Conservation (phyloP, 2,113 vertebrate genomes). For the Silurus glanis region DNA sequence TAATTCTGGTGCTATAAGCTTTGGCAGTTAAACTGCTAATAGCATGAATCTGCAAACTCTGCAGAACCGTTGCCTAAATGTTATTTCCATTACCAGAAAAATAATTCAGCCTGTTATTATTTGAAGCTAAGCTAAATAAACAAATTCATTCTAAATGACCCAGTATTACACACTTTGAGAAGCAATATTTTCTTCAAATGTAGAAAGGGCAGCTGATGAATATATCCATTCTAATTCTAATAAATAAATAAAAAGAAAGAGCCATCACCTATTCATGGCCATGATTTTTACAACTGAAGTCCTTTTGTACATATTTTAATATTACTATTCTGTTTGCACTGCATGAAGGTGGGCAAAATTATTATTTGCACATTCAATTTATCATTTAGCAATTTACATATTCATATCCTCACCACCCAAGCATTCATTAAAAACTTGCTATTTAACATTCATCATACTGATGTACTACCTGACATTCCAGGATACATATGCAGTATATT, state of each 20-base stretch:
- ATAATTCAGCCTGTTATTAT: not conserved
- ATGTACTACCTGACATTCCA: conserved; percentile 32
- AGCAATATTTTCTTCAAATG: not conserved
- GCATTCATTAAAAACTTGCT: conserved; percentile 31
- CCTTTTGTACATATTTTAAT: not conserved
- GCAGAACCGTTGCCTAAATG: not conserved
- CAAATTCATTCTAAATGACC: not conserved
- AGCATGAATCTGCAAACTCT: conserved; percentile 12
- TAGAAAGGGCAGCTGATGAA: not conserved
- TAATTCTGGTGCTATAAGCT: conserved; percentile 17
- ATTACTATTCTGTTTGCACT: not conserved
- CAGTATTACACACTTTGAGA: not conserved
- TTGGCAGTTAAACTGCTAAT: conserved; percentile 26
- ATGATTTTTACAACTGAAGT: not conserved
- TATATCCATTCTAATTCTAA: conserved; percentile 7
- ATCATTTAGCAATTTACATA: conserved; percentile 44
- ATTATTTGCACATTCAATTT: conserved; percentile 16
- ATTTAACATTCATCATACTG: conserved; percentile 46
- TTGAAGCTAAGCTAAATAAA: not conserved
- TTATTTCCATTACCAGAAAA: conserved; percentile 4
- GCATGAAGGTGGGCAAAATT: conserved; percentile 7
- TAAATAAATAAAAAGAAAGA: not conserved
- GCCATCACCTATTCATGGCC: not conserved
- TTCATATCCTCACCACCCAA: conserved; percentile 20
- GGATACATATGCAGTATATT: conserved; percentile 1